phyloP scores from a whole-genome alignment of 2,888 invertebrate genomes.

The Exephanes ischioxanthus region DNA sequence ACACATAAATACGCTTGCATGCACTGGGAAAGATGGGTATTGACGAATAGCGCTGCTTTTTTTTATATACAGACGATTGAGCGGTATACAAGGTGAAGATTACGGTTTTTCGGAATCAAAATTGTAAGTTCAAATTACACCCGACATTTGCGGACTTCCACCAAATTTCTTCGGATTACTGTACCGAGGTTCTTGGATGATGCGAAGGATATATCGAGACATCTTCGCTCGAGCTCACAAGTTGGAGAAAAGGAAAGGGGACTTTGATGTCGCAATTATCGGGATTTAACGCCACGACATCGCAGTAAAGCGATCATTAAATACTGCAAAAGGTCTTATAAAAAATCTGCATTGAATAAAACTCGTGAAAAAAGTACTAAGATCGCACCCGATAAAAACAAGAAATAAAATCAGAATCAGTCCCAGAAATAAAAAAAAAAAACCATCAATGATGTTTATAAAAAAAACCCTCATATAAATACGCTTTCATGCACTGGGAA shows the following conservation, averaged over 20 bases:
- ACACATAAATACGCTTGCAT: too few species aligned
- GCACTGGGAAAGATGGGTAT: too few species aligned
- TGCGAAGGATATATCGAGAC: slow-evolving; percentile 11
- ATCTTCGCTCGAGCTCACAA: background rate
- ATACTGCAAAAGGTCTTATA: background rate
- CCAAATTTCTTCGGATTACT: slow-evolving; percentile 41
- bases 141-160: background rate
- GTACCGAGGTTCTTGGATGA: slow-evolving; percentile 15
- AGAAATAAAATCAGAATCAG: too few species aligned
- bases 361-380: too few species aligned
- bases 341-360: too few species aligned
- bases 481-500: too few species aligned
- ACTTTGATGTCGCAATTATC: background rate
- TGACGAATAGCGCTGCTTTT: too few species aligned
- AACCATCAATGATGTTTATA: background rate
- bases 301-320: background rate
- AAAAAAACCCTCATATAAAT: background rate
- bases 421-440: too few species aligned
- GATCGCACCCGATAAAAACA: too few species aligned
- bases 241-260: background rate
- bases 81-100: background rate
- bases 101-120: background rate
- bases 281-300: background rate
- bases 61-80: background rate
- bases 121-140: background rate